Evolutionary conservation across 2,888 invertebrate species (phyloP).

Genomic region (Erannis defoliaria): DNA sequence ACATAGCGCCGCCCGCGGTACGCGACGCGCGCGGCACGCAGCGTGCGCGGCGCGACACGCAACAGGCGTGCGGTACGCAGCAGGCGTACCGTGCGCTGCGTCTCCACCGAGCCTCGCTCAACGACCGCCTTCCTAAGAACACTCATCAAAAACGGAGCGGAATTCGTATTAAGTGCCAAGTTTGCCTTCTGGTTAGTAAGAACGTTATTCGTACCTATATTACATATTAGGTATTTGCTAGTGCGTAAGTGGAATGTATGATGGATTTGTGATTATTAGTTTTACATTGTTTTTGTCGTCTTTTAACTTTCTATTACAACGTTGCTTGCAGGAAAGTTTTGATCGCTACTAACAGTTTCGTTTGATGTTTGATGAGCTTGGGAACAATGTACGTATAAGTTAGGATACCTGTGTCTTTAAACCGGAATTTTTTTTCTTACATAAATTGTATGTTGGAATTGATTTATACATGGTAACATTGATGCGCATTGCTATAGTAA

Average conservation of each 20-base stretch:
- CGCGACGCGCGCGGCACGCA: slow-evolving; percentile 33
- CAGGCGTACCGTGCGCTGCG: not conserved
- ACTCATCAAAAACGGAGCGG: slow-evolving; percentile 69
- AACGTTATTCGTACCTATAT: slow-evolving; percentile 84
- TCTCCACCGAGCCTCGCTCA: slow-evolving; percentile 6
- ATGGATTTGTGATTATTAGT: slow-evolving; percentile 69
- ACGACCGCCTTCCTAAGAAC: slow-evolving; percentile 60
- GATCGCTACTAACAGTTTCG: slow-evolving; percentile 52
- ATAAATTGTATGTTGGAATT: slow-evolving; percentile 40
- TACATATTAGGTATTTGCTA: slow-evolving; percentile 83
- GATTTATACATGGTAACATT: slow-evolving; percentile 32
- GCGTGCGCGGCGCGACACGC: slow-evolving; percentile 30
- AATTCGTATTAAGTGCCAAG: slow-evolving; percentile 85
- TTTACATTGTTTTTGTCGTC: slow-evolving; percentile 40
- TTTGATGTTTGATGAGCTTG: slow-evolving; percentile 67
- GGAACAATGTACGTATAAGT: slow-evolving; percentile 83
- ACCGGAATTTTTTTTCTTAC: slow-evolving; percentile 33
- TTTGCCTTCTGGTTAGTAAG: slow-evolving; percentile 86
- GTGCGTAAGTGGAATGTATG: slow-evolving; percentile 81
- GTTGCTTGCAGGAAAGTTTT: slow-evolving; percentile 64
- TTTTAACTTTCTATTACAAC: slow-evolving; percentile 48
- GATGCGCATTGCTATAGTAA: not conserved
- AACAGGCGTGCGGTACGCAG: not conserved
- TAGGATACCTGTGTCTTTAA: slow-evolving; percentile 57
- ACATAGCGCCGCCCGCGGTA: slow-evolving; percentile 67